Percentiles rank a stretch among this genome's conserved stretches.
Evolutionary conservation across 2,113 vertebrate genomes (phyloP).

Genomic region (Scomber scombrus): DNA sequence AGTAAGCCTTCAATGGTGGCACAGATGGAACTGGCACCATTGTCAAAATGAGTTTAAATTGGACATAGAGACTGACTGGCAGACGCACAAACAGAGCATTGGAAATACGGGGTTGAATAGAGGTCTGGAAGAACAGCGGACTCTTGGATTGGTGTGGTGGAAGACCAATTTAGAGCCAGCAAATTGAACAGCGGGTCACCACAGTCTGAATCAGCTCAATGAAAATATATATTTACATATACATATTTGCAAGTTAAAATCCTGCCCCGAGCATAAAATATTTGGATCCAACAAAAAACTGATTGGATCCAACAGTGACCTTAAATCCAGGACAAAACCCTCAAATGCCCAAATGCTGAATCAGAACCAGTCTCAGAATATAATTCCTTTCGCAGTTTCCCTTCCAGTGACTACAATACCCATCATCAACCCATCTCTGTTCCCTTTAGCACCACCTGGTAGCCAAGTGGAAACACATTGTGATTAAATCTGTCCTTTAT

Average conservation of each 20-base stretch:
- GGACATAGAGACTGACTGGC: constrained; percentile 6
- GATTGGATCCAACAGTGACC: no score
- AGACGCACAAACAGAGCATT: not conserved
- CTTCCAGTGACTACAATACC: constrained; percentile 22
- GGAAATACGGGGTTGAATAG: constrained; percentile 2
- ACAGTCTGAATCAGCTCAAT: not conserved
- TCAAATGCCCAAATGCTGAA: not conserved
- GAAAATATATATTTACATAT: constrained; percentile 34
- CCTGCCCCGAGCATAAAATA: not conserved
- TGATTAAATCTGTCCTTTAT: constrained; percentile 71
- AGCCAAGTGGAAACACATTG: constrained; percentile 64
- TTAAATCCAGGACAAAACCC: not conserved
- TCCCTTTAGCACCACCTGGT: constrained; percentile 58
- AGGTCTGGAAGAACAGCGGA: constrained; percentile 6
- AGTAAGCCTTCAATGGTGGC: not conserved
- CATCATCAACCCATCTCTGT: constrained; percentile 43
- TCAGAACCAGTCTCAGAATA: constrained; percentile 2
- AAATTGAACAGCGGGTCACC: constrained; percentile 6
- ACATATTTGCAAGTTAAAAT: no score
- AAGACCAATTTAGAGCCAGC: constrained; percentile 5
- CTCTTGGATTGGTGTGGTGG: not conserved
- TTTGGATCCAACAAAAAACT: not conserved
- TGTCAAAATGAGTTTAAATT: constrained; percentile 36
- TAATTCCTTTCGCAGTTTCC: not conserved
- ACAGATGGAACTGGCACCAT: constrained; percentile 10